Conservation (phyloP, 23 tunicate species). For the Diplosoma virens region DNA sequence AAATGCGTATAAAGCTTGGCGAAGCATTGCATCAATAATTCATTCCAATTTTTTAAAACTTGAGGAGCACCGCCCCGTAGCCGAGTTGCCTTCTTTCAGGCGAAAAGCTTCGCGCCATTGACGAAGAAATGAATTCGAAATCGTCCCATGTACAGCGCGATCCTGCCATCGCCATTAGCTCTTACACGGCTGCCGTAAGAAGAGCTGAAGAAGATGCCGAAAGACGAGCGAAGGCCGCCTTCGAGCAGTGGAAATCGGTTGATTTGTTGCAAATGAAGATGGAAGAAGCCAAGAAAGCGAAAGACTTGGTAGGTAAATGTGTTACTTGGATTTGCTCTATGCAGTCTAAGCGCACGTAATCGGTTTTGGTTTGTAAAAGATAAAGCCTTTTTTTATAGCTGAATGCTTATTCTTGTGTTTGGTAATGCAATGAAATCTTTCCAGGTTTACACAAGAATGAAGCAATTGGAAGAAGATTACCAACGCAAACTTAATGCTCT, state of each 20-base stretch:
- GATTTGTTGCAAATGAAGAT: constrained; percentile 60
- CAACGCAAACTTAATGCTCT: constrained; percentile 41
- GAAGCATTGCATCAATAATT: too few relatives aligned
- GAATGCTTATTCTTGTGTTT: background rate
- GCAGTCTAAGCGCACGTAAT: too few relatives aligned
- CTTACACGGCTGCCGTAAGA: constrained; percentile 42
- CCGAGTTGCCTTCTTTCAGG: too few relatives aligned
- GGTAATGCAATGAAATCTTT: background rate
- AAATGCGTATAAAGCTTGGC: too few relatives aligned
- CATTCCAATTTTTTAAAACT: too few relatives aligned
- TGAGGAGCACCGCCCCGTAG: too few relatives aligned
- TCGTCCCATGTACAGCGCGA: constrained; percentile 36
- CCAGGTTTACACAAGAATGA: constrained; percentile 41
- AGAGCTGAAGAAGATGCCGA: constrained; percentile 82
- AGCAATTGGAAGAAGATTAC: constrained; percentile 66
- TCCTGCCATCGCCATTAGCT: constrained; percentile 24
- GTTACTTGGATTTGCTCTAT: too few relatives aligned
- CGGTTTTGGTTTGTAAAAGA: background rate
- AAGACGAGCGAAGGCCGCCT: constrained; percentile 48
- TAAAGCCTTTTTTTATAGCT: background rate
- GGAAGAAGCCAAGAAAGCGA: constrained; percentile 63
- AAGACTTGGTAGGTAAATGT: constrained; percentile 51
- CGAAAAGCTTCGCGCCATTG: constrained; percentile 72
- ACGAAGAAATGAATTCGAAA: constrained; percentile 54
- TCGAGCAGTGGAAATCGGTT: constrained; percentile 79